A percentile compares a stretch with the other conserved stretches of the same genome.
Evolutionary conservation across 2,113 vertebrate species (phyloP).

Genomic region (Garra rufa): DNA sequence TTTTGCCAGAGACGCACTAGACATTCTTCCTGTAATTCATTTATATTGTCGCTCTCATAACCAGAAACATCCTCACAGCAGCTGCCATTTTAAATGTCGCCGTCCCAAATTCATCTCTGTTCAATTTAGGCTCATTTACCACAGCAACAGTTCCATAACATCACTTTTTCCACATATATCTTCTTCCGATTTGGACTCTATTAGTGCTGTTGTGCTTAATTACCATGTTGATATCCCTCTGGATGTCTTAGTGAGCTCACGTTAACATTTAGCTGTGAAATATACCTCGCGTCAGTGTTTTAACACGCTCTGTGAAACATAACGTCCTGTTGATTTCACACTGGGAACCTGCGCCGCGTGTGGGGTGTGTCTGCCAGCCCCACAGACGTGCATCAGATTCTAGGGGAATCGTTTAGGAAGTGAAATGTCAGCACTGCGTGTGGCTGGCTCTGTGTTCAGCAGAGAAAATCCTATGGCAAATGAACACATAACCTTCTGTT

Average conservation of each 20-base stretch:
- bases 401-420: conserved; percentile 34
- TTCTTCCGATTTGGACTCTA: conserved; percentile 28
- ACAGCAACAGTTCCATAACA: conserved; percentile 34
- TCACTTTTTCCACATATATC: conserved; percentile 22
- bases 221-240: conserved; percentile 5
- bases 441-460: conserved; percentile 1
- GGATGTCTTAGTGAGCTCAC: background rate
- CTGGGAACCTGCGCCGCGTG: conserved; percentile 47
- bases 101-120: conserved; percentile 25
- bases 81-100: conserved; percentile 32
- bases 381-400: conserved; percentile 34
- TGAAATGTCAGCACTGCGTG: conserved; percentile 42
- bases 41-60: conserved; percentile 25
- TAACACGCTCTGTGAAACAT: conserved; percentile 29
- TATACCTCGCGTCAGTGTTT: conserved; percentile 18
- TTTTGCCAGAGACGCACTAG: background rate
- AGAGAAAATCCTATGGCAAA: conserved; percentile 19
- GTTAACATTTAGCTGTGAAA: conserved; percentile 20
- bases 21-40: conserved; percentile 5
- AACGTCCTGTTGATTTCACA: conserved; percentile 46
- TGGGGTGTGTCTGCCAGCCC: conserved; percentile 51
- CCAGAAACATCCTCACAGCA: conserved; percentile 32
- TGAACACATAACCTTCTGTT: conserved; percentile 29
- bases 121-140: conserved; percentile 44
- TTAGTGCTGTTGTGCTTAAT: conserved; percentile 44